These are phyloP conservation scores for Toxonevra muliebris DNA, from an alignment of 2,888 invertebrate genomes.

Conservation along the genomic window DNA sequence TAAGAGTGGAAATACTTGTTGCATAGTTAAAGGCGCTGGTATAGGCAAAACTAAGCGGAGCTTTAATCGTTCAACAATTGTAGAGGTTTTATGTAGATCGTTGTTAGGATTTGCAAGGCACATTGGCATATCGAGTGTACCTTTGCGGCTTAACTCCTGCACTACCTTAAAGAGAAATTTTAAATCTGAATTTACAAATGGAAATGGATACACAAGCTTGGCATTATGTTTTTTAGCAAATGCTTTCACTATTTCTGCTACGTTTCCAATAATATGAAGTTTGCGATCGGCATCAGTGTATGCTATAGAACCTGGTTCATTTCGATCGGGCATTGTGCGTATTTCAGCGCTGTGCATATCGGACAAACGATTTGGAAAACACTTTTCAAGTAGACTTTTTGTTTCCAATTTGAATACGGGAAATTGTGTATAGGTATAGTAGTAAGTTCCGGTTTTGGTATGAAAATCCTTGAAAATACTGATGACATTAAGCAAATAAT, in stretches of 20 bases:
- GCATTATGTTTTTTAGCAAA: slow-evolving; percentile 46
- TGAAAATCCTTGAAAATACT: slow-evolving; percentile 23
- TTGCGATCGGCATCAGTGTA: slow-evolving; percentile 32
- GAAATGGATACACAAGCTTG: slow-evolving; percentile 27
- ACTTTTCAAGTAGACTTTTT: background rate
- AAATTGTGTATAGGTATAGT: slow-evolving; percentile 26
- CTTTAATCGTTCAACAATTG: too few relatives aligned
- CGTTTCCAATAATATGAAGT: slow-evolving; percentile 39
- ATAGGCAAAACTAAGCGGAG: too few relatives aligned
- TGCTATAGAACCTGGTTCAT: slow-evolving; percentile 43
- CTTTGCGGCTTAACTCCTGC: background rate
- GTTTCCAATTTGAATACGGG: slow-evolving; percentile 17
- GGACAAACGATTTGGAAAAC: slow-evolving; percentile 24
- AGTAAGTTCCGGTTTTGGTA: background rate
- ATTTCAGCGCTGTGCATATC: slow-evolving; percentile 23
- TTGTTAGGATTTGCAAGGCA: background rate
- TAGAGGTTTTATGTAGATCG: too few relatives aligned
- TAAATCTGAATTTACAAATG: background rate
- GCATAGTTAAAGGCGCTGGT: too few relatives aligned
- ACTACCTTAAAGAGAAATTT: background rate
- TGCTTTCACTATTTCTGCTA: slow-evolving; percentile 36
- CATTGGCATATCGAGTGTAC: background rate
- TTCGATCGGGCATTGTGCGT: slow-evolving; percentile 33
- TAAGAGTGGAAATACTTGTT: too few relatives aligned
- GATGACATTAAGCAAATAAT: slow-evolving; percentile 25